Evolutionary conservation across 2,113 vertebrate species (phyloP).

Genomic region (Morone chrysops): DNA sequence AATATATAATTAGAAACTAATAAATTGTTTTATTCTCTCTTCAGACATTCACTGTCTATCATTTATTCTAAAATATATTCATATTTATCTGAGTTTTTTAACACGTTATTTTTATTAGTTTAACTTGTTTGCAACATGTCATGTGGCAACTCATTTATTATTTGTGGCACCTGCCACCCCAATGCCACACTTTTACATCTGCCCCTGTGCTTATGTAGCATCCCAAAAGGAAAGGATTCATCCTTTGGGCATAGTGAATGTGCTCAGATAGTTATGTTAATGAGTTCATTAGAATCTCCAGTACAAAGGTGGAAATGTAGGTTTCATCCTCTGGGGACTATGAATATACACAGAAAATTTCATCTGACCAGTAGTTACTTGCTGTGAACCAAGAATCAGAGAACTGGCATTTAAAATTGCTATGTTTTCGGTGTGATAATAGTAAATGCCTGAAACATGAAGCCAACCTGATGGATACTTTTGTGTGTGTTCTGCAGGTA

Average conservation of each 20-base stretch:
- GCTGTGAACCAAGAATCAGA: background rate
- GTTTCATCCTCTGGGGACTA: background rate
- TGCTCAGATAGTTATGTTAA: background rate
- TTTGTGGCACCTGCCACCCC: no score
- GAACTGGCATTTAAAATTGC: no score
- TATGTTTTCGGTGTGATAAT: background rate
- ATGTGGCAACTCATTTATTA: no score
- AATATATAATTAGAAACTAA: no score
- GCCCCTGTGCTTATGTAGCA: background rate
- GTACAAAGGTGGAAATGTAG: background rate
- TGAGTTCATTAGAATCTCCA: background rate
- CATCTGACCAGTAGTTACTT: background rate
- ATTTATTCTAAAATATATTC: no score
- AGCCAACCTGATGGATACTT: background rate
- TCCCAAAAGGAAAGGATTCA: background rate
- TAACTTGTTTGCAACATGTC: no score
- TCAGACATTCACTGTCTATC: no score
- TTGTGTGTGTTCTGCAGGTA: conserved; percentile 57
- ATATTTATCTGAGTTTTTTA: no score
- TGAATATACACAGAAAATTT: background rate
- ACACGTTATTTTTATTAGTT: no score
- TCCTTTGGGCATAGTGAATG: background rate
- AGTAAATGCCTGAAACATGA: background rate
- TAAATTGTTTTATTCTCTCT: no score
- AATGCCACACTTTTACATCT: no score